phyloP scores from a whole-genome alignment of 2,797 vertebrate genomes.

The Rhabdophis nuchalis region DNA sequence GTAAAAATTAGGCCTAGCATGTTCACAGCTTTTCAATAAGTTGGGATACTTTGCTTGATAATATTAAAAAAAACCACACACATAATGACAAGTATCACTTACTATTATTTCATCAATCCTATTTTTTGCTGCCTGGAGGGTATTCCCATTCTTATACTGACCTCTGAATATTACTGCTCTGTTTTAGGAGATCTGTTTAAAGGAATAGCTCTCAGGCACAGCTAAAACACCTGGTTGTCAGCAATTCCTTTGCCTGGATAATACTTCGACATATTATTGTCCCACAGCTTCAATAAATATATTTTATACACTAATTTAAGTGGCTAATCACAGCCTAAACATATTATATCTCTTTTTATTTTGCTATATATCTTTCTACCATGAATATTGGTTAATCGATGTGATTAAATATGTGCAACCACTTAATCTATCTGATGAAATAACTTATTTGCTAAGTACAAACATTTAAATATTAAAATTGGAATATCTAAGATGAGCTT shows the following conservation, averaged over 20 bases:
- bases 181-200: conserved; percentile 23
- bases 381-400: neutral
- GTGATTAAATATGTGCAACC: neutral
- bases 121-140: neutral
- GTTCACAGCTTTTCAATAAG: neutral
- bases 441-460: neutral
- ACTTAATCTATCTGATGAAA: neutral
- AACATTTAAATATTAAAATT: neutral
- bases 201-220: conserved; percentile 46
- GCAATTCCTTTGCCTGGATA: conserved; percentile 59
- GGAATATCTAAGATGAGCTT: neutral
- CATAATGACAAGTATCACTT: neutral
- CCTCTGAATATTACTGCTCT: conserved; percentile 13
- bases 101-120: neutral
- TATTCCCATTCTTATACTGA: conserved; percentile 2
- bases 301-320: conserved; percentile 33
- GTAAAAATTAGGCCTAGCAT: neutral
- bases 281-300: conserved; percentile 11
- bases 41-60: neutral
- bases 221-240: conserved; percentile 63
- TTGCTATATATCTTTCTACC: neutral
- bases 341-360: conserved; percentile 9
- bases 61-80: neutral
- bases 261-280: conserved; percentile 22
- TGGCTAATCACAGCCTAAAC: conserved; percentile 8